These are phyloP conservation scores for Drosophila rubida DNA, from an alignment of 2,888 invertebrate genomes.

Conservation along the genomic window DNA sequence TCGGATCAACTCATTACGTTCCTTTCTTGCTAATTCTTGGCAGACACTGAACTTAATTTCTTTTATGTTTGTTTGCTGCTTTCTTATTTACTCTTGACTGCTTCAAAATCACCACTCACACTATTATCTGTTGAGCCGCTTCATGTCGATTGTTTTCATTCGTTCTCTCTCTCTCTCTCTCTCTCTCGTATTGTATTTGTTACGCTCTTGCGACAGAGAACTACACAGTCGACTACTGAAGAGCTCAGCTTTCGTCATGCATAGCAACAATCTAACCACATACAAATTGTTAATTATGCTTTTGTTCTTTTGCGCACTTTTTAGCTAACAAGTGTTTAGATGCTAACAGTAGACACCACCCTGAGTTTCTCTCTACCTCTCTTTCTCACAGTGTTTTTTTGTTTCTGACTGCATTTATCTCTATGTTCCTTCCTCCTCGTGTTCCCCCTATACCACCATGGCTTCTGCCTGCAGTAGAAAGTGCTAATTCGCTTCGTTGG, in stretches of 20 bases:
- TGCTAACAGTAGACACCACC: background rate
- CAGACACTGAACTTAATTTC: constrained; percentile 1
- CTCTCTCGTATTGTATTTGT: background rate
- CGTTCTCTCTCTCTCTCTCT: constrained; percentile 5
- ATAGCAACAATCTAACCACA: constrained; percentile 1
- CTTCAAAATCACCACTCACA: constrained; percentile 4
- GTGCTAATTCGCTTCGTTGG: constrained; percentile 10
- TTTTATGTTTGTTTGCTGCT: constrained; percentile 5
- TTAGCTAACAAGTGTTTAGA: constrained; percentile 16
- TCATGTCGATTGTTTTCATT: constrained; percentile 9
- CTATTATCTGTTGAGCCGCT: constrained; percentile 23
- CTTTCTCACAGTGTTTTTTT: background rate
- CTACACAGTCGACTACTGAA: constrained; percentile 10
- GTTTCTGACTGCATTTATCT: constrained; percentile 5
- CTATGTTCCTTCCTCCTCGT: background rate
- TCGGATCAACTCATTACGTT: constrained; percentile 41
- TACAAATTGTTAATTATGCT: constrained; percentile 8
- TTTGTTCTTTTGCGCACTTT: constrained; percentile 9
- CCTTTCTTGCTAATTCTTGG: constrained; percentile 5
- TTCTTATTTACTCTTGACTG: constrained; percentile 15
- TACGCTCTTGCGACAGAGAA: constrained; percentile 14
- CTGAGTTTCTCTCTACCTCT: background rate
- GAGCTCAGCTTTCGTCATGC: constrained; percentile 34
- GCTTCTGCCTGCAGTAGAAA: constrained; percentile 31
- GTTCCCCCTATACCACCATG: background rate